Conservation (phyloP, 2,888 invertebrate species). For the Ferrisia virgata region DNA sequence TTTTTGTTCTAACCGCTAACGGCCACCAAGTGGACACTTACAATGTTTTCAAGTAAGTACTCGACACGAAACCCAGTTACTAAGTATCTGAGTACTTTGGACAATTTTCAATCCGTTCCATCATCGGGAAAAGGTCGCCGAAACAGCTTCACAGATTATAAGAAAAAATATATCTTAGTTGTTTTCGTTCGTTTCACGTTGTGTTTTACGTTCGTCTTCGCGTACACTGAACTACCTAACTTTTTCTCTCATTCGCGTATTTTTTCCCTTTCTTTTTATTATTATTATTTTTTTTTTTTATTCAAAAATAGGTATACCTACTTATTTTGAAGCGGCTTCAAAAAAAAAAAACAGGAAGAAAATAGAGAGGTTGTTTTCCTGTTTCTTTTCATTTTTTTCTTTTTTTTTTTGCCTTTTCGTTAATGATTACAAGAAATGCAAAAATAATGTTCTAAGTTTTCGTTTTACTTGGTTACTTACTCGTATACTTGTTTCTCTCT, state of each 20-base stretch:
- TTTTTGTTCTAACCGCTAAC: background rate
- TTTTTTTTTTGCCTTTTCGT: no score
- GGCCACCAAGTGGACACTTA: slow-evolving; percentile 2
- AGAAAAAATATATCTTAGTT: background rate
- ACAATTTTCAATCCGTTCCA: slow-evolving; percentile 4
- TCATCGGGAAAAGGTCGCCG: background rate
- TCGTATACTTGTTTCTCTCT: background rate
- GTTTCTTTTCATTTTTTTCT: no score
- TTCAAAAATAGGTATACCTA: no score
- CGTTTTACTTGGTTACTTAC: background rate
- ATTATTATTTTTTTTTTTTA: background rate
- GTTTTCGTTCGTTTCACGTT: background rate
- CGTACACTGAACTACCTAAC: background rate
- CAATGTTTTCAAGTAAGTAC: background rate
- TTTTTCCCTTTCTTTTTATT: background rate
- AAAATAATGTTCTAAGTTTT: background rate
- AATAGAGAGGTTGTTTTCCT: background rate
- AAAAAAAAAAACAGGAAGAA: background rate
- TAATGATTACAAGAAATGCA: slow-evolving; percentile 7
- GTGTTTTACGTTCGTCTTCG: background rate
- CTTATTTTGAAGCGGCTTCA: no score
- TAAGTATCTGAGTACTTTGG: background rate
- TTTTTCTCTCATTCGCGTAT: background rate
- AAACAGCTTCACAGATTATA: background rate
- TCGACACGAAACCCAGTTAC: background rate